Evolutionary conservation across 2,113 vertebrate species (phyloP), one percentile per base, ranked within the genome.

Genomic region (Rana temporaria): DNA sequence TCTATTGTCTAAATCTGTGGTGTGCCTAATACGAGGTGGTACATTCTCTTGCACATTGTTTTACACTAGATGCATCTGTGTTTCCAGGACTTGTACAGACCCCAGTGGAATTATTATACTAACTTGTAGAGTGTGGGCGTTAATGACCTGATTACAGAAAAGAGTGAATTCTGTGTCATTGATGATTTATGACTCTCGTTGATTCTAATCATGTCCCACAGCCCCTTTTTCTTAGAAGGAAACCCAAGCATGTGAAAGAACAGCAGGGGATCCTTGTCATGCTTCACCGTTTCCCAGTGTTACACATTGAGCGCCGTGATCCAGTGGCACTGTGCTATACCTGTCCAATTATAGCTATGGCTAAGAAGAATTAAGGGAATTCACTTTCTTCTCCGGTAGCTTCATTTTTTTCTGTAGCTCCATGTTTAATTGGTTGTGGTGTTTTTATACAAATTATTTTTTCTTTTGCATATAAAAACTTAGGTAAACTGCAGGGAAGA

Each of bases 141-240:
- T 65, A 34, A 72, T 82, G 79, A 53, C 70, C 79, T 74, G 70
- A 65, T 82, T 73, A 72, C 42, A 82, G 69, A 22, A 38, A 74
- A 69, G 24, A 82, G 42, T 65, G 42, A 56, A 64, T 73, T 82
- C 62, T 20, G 69, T 81, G 69, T 73, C 56, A 81, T 20, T 65
- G 42, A 81, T 65, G 79, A 73, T 81, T 81, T 72, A 81, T 73
- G 57, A 56, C 59, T 56, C 69, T 73, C 59, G 34, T 64, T 30
- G 79, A 32, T 26, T 81, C 34, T 72, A 73, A 73, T 64, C 18
- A 64, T 71, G 56, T 30, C 42, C 59, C 57, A 62, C 24, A 81
- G 15, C 6, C 59, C 79, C 67, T 14, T 48, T 62, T 80, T 52
- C 53, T 57, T 59, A 69, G 78, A 64, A 73, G 22, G 38, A 63